Base-by-base conservation (phyloP, 2,888 invertebrate species). In the Nomada fucata region DNA sequence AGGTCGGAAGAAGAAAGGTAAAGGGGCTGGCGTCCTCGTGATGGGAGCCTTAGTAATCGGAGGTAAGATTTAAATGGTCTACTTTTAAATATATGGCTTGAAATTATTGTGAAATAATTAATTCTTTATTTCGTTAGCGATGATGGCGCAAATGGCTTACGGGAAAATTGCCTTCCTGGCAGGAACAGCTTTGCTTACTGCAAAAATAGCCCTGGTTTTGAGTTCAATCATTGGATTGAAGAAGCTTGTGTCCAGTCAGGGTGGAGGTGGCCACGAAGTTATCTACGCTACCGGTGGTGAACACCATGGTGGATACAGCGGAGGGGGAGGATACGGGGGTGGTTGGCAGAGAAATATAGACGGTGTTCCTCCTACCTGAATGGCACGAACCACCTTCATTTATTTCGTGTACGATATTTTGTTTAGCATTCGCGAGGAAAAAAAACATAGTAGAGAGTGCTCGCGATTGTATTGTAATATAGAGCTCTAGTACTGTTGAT, bases 131-230 rank as follows among this genome's bases (percentile, higher is more conserved):
- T 50, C 57, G 50, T 83, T 87, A 89, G 94, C 95, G 59, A 95
- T 96, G 94, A 94, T 96, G 93, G 95, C 95, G 2, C 96, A 96
- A 93, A 93, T 96, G 94, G 95, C 96, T 80, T 95, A 96, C 91
- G 96, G 96, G 42, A 96, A 96, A 94, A 95, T 96, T 78, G 96
- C 96, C 9, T 94, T 96, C 79, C 94, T 96, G 86, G 96, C 96
- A 0, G 96, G 96, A 60, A 95, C 96, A 11, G 96, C 96, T 4
- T 93, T 96, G 77, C 93, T 96, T 72, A 94, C 96, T 79, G 95
- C 96, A 10, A 96, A 96, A 92, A 94, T 96, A 67, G 96, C 96
- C 0, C 91, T 96, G 29, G 92, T 96, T 69, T 90, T 96, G 47
- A 95, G 96, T 7, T 93, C 95, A 57, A 94, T 96, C 87, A 95